Conservation (phyloP, 1,140 invertebrate genomes). For the Rhopalosiphum maidis region DNA sequence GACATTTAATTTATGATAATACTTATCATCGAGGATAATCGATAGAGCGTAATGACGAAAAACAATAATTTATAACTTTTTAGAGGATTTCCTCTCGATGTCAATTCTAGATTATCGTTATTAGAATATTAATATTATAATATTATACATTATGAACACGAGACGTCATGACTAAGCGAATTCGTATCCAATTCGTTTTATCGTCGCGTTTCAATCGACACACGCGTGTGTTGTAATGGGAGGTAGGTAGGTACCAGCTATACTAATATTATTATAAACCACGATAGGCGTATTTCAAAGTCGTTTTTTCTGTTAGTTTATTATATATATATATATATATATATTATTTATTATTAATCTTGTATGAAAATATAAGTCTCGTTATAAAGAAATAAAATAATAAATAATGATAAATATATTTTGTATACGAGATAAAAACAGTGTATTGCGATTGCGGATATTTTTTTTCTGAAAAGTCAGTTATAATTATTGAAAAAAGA, state of each 20-base stretch:
- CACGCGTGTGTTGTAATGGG: background rate
- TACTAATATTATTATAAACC: background rate
- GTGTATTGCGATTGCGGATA: too few species aligned
- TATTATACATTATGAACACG: background rate
- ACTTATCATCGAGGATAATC: background rate
- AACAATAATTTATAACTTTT: slow-evolving; percentile 36
- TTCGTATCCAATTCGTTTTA: slow-evolving; percentile 31
- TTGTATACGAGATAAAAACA: too few species aligned
- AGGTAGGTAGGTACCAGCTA: background rate
- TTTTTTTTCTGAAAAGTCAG: too few species aligned
- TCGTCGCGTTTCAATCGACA: background rate
- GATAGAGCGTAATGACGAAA: background rate
- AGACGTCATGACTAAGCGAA: slow-evolving; percentile 21
- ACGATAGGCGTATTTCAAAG: background rate
- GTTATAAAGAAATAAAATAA: background rate
- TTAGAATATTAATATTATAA: background rate
- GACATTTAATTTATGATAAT: slow-evolving; percentile 12
- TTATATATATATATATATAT: background rate
- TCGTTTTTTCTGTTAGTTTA: background rate
- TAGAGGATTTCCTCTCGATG: background rate
- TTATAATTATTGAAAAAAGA: too few species aligned
- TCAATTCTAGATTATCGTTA: background rate
- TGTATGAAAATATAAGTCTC: background rate
- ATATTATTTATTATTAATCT: too few species aligned
- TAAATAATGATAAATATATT: too few species aligned